Evolutionary conservation across 2,797 vertebrate species (phyloP).

Genomic region (Myripristis murdjan): DNA sequence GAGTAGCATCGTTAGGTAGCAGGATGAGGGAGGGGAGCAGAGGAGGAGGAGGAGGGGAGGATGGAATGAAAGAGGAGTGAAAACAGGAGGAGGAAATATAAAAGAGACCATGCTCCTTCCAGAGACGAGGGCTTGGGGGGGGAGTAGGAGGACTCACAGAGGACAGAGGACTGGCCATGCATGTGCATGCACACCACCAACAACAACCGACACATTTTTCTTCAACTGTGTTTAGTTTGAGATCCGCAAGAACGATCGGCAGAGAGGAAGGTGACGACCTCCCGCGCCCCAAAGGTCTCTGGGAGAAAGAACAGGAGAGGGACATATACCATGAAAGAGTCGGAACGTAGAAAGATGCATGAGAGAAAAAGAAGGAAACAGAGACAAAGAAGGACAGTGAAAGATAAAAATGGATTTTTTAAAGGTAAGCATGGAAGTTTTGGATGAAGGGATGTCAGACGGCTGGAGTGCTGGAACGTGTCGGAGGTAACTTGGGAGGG

Average conservation of each 20-base stretch:
- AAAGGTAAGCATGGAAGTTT: slow-evolving; percentile 34
- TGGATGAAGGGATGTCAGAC: neutral
- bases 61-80: slow-evolving; percentile 37
- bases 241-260: slow-evolving; percentile 48
- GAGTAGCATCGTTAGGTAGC: slow-evolving; percentile 78
- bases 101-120: slow-evolving; percentile 40
- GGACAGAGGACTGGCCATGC: slow-evolving; percentile 87
- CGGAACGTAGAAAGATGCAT: slow-evolving; percentile 21
- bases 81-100: slow-evolving; percentile 11
- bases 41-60: slow-evolving; percentile 38
- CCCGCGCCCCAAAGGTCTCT: slow-evolving; percentile 69
- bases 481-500: slow-evolving; percentile 57
- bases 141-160: slow-evolving; percentile 31
- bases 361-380: slow-evolving; percentile 4
- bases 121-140: slow-evolving; percentile 34
- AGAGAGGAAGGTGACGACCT: slow-evolving; percentile 55
- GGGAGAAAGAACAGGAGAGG: slow-evolving; percentile 64
- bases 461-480: slow-evolving; percentile 58
- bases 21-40: slow-evolving; percentile 35
- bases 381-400: slow-evolving; percentile 44
- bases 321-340: slow-evolving; percentile 54
- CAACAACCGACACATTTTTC: slow-evolving; percentile 76
- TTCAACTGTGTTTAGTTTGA: slow-evolving; percentile 86
- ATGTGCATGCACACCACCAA: slow-evolving; percentile 98
- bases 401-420: slow-evolving; percentile 33